Conservation (phyloP, 2,113 vertebrate species). For the Zootoca vivipara region DNA sequence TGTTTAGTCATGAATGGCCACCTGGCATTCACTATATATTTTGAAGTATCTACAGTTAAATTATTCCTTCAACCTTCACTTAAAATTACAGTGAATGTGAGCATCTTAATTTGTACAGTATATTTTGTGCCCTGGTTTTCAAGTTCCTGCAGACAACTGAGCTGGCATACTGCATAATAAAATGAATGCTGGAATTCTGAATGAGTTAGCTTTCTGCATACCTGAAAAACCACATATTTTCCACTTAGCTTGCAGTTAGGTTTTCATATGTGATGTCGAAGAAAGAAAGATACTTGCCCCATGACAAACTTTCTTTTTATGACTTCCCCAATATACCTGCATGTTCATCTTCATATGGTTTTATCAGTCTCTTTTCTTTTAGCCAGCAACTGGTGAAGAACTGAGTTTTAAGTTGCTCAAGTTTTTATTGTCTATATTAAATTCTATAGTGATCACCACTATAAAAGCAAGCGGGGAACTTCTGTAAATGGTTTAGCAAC, state of each 20-base stretch:
- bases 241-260: neutral
- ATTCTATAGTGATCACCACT: constrained; percentile 7
- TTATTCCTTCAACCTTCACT: neutral
- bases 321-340: neutral
- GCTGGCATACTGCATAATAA: neutral
- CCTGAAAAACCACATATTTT: neutral
- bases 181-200: neutral
- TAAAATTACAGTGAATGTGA: neutral
- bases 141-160: neutral
- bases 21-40: neutral
- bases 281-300: neutral
- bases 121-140: neutral
- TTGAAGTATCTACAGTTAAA: neutral
- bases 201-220: neutral
- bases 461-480: neutral
- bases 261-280: no score
- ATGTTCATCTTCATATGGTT: neutral
- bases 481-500: neutral
- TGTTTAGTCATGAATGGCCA: neutral
- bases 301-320: neutral
- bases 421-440: constrained; percentile 3
- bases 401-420: constrained; percentile 5
- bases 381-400: neutral
- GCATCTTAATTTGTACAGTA: neutral
- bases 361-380: neutral